Base-by-base conservation (phyloP, 2,113 vertebrate genomes). In the Corydoras maculifer region DNA sequence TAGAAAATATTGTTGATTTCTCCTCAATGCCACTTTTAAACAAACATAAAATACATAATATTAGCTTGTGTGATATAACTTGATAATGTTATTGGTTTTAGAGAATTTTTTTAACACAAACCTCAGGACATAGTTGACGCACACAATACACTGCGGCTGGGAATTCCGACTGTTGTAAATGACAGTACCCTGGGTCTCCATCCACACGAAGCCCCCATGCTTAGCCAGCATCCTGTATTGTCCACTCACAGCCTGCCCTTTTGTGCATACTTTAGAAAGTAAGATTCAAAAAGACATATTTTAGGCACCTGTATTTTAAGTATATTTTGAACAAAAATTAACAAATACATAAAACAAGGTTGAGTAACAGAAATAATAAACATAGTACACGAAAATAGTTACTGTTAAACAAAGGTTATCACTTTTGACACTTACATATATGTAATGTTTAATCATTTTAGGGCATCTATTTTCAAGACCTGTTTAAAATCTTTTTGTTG, bases 91-190 rank as follows among this genome's bases (percentile, higher is more conserved):
- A 13, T 7, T 18, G 18, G 2, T 63, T 54, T 5, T 14, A 6
- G 12, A 1, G 29, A 13, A 55, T 35, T 29, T 51, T 9, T 2
- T 32, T 58, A 25, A 9, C 13, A 59, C 87, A 85, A 31, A 99
- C 97, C 97, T 98, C 77, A 99, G 91, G 66, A 99, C 94, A 0
- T 94, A 97, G 90, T 99, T 99, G 81, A 99, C 84, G 49, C 96
- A 97, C 81, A 99, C 92, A 15, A 99, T 95, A 75, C 96, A 98
- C 86, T 99, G 97, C 0, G 96, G 96, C 85, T 99, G 96, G 1
- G 97, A 90, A 89, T 98, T 99, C 43, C 96, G 94, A n/a, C 90
- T 94, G 59, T 95, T 99, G 80, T 99, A 99, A 68, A 98, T 97
- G 73, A 99, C 95, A 0, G 96, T 97, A 63, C 93, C 94, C 76